Percentiles rank a stretch among this genome's conserved stretches.
phyloP scores from a whole-genome alignment of 23 tunicate species.

The Phallusia fumigata region DNA sequence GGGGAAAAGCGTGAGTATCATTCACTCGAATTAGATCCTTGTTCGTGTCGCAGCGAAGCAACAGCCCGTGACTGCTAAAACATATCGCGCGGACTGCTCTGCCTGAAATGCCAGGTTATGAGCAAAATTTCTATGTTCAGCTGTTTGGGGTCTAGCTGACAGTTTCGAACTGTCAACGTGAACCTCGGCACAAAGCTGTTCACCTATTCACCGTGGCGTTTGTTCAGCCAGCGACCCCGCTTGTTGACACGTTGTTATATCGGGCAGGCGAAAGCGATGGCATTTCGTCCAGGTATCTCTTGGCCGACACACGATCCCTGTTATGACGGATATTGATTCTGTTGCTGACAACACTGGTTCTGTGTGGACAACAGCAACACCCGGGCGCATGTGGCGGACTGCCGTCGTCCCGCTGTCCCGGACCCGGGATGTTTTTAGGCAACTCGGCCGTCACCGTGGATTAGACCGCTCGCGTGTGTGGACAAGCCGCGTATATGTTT shows the following conservation, averaged over 20 bases:
- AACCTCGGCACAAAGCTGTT: neutral
- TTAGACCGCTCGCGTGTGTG: conserved; percentile 3
- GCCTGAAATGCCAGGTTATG: no score
- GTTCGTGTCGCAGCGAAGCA: no score
- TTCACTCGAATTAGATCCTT: no score
- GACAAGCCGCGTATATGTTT: neutral
- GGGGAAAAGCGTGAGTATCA: no score
- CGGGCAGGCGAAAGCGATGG: neutral
- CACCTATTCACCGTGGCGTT: neutral
- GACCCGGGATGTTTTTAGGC: neutral
- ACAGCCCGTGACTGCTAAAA: no score
- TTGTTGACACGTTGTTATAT: neutral
- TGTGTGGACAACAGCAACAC: neutral
- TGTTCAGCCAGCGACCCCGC: neutral
- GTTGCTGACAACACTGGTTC: neutral
- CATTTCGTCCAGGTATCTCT: neutral
- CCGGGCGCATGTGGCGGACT: neutral
- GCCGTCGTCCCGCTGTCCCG: neutral
- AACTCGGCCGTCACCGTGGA: neutral
- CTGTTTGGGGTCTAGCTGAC: no score
- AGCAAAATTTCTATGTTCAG: no score
- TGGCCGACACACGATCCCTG: neutral
- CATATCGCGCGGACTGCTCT: no score
- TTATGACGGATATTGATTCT: conserved; percentile 3
- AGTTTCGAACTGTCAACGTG: neutral